Conservation (phyloP, 2,113 vertebrate species). For the Tachysurus fulvidraco region DNA sequence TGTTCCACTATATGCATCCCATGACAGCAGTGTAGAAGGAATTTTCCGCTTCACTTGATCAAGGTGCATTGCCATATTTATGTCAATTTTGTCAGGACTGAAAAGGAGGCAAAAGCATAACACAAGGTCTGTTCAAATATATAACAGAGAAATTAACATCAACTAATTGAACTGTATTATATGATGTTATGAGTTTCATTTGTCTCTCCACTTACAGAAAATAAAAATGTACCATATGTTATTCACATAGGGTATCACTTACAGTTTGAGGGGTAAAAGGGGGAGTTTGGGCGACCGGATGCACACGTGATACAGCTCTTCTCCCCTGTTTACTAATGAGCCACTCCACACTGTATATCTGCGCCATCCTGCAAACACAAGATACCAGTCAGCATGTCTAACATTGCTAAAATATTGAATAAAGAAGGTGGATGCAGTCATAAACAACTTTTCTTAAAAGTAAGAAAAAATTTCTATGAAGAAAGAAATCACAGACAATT, state of each 20-base stretch:
- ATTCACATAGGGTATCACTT: constrained; percentile 64
- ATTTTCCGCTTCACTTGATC: constrained; percentile 87
- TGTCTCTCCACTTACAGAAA: background rate
- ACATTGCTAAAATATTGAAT: background rate
- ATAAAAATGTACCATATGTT: too few relatives aligned
- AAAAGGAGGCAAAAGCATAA: background rate
- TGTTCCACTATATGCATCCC: constrained; percentile 79
- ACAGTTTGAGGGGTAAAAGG: constrained; percentile 91
- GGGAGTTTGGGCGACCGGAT: constrained; percentile 79
- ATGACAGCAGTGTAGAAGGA: constrained; percentile 79
- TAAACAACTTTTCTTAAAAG: background rate
- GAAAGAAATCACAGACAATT: background rate
- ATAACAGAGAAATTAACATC: background rate
- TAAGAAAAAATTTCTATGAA: background rate
- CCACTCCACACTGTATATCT: constrained; percentile 90
- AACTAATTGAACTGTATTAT: background rate
- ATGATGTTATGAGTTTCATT: background rate
- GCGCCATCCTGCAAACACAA: constrained; percentile 72
- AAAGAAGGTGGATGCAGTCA: too few relatives aligned
- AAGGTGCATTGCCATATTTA: constrained; percentile 83
- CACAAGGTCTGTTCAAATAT: background rate
- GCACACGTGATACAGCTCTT: constrained; percentile 83
- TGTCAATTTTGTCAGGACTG: constrained; percentile 88
- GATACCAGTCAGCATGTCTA: constrained; percentile 6
- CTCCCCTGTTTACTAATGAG: constrained; percentile 86